Percentiles rank a stretch among this genome's conserved stretches.
Evolutionary conservation across 2,888 invertebrate genomes (phyloP).

Genomic region (Caenorhabditis virilis): DNA sequence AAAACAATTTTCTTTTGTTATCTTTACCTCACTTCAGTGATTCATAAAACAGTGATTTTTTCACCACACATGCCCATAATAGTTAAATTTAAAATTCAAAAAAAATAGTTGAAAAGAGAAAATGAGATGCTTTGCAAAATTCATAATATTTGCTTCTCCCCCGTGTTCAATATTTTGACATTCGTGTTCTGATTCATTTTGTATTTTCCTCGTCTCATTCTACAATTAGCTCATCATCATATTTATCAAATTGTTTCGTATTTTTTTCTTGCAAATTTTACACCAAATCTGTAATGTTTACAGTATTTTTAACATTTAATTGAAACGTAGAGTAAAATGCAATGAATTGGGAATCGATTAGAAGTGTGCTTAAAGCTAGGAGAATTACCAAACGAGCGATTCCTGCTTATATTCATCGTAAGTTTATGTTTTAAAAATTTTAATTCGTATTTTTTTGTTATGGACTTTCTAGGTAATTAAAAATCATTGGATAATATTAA

Average conservation of each 20-base stretch:
- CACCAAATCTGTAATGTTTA: not conserved
- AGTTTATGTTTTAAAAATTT: no score
- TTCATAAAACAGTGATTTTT: no score
- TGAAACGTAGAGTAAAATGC: not conserved
- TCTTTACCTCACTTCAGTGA: no score
- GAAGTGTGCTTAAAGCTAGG: conserved; percentile 25
- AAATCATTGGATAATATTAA: no score
- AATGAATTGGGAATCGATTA: conserved; percentile 40
- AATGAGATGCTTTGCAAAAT: not conserved
- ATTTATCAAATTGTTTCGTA: no score
- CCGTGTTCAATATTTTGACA: not conserved
- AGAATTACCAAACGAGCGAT: conserved; percentile 31
- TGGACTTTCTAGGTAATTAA: no score
- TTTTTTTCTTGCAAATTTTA: not conserved
- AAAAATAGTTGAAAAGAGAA: not conserved
- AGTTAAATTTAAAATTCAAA: no score
- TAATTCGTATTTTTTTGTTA: no score
- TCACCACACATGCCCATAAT: no score
- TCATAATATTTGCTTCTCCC: not conserved
- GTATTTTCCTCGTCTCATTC: not conserved
- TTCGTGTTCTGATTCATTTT: not conserved
- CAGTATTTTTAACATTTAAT: not conserved
- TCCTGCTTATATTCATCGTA: conserved; percentile 33
- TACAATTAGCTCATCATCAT: not conserved
- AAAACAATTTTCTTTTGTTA: no score